Evolutionary conservation across 2,113 vertebrate species (phyloP).

Genomic region (Agapornis roseicollis): DNA sequence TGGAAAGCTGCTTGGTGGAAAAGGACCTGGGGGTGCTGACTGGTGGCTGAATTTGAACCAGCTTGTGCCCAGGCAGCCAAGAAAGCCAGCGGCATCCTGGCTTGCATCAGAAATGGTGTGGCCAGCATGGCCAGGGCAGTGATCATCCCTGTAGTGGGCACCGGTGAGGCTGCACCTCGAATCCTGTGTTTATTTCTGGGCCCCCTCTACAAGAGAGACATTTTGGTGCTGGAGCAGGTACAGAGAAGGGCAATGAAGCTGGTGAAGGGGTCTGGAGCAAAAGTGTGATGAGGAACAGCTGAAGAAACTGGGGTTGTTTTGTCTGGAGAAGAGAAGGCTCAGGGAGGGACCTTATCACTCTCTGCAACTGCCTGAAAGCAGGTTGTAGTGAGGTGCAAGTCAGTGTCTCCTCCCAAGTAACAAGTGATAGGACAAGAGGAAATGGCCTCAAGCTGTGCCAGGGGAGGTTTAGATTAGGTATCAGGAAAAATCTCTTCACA

Average conservation of each 20-base stretch:
- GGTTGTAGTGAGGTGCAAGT: background rate
- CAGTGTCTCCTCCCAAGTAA: background rate
- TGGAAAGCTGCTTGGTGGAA: background rate
- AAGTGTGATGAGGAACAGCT: background rate
- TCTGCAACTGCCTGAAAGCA: background rate
- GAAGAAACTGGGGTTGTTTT: background rate
- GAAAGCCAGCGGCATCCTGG: too few relatives aligned
- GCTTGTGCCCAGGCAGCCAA: background rate
- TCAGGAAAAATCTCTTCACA: background rate
- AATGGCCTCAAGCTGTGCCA: background rate
- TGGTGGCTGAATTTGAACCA: background rate
- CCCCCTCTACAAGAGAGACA: background rate
- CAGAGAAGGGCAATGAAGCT: background rate
- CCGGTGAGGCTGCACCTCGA: background rate
- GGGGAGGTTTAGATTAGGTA: background rate
- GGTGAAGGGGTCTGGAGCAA: background rate
- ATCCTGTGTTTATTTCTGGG: background rate
- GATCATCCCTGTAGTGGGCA: background rate
- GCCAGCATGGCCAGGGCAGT: background rate
- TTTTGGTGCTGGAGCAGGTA: background rate
- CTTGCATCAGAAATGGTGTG: background rate
- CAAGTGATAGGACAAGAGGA: background rate
- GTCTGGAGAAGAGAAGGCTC: background rate
- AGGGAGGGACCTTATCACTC: background rate
- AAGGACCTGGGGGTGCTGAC: background rate